Base-by-base conservation (phyloP, 2,888 invertebrate species). In the Apantesis nais region DNA sequence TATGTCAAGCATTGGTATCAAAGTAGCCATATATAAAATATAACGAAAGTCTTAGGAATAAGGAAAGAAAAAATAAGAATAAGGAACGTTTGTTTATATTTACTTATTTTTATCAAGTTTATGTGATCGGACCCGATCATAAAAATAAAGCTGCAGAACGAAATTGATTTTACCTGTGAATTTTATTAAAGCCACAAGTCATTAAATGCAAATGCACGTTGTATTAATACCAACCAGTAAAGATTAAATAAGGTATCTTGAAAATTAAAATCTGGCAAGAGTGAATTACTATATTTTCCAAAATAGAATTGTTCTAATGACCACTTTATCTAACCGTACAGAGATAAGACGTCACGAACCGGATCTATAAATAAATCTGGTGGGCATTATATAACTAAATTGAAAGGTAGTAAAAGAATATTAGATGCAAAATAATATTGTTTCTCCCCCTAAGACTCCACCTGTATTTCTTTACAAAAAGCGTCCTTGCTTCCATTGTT, bases 401-500 rank as follows among this genome's bases (percentile, higher is more conserved):
- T 67, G 70, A 64, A 66, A 44, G 60, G 61, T 72, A 73, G 70
- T 68, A 73, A 22, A 70, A 74, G 52, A 63, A 67, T 19, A 64
- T 44, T 65, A 72, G 70, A 72, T 68, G 72, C 65, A 62, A 37
- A 44, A 66, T 41, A 61, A 31, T 72, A 75, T 74, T 74, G 73
- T 83, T 84, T 82, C 84, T 89, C 89, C 90, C 92, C 90, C 92
- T 92, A 77, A 81, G 78, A 86, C 83, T 88, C 80, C 94, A 94
- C 94, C 94, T 95, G 94, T 94, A 86, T 88, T 86, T 88, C 84
- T 85, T 82, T 82, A 90, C 86, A 95, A 95, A 94, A 94, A 90
- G 90, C 91, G 94, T 92, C 94, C 94, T 94, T 94, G 94, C 88
- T 81, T 88, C 87, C 90, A 92, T 93, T 93, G 92, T 89, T 84